phyloP scores from a whole-genome alignment of 2,888 invertebrate genomes.

The Subacronicta megacephala region DNA sequence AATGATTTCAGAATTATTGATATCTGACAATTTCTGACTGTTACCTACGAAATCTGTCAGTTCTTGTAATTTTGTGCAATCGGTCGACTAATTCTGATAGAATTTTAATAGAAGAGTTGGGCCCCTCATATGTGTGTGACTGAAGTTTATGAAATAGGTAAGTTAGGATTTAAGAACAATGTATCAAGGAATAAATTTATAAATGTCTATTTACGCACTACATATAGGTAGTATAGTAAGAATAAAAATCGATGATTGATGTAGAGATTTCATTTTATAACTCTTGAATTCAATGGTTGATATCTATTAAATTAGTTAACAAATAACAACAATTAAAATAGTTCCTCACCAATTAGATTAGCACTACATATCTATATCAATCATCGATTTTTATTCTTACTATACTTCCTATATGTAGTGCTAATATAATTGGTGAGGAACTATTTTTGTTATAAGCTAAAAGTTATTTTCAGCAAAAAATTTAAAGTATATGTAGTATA shows the following conservation, averaged over 20 bases:
- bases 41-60: too few relatives aligned
- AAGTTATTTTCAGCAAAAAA: slow-evolving; percentile 26
- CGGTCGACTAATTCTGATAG: too few relatives aligned
- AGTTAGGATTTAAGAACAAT: not conserved
- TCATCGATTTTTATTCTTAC: slow-evolving; percentile 7
- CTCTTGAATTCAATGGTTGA: slow-evolving; percentile 20
- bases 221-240: not conserved
- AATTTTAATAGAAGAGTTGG: too few relatives aligned
- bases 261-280: not conserved
- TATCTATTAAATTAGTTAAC: slow-evolving; percentile 2
- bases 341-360: not conserved
- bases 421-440: not conserved
- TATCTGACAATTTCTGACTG: too few relatives aligned
- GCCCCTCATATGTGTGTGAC: not conserved
- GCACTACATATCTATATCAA: slow-evolving; percentile 3
- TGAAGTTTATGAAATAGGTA: not conserved
- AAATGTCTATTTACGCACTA: slow-evolving; percentile 10
- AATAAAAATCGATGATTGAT: slow-evolving; percentile 12
- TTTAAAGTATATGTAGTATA: too few relatives aligned
- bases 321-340: too few relatives aligned
- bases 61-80: too few relatives aligned
- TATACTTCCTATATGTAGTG: slow-evolving; percentile 3
- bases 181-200: slow-evolving; percentile 1
- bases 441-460: slow-evolving; percentile 20
- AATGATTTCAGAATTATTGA: too few relatives aligned